phyloP scores from a whole-genome alignment of 2,888 invertebrate genomes.

The Ectemnius cavifrons region DNA sequence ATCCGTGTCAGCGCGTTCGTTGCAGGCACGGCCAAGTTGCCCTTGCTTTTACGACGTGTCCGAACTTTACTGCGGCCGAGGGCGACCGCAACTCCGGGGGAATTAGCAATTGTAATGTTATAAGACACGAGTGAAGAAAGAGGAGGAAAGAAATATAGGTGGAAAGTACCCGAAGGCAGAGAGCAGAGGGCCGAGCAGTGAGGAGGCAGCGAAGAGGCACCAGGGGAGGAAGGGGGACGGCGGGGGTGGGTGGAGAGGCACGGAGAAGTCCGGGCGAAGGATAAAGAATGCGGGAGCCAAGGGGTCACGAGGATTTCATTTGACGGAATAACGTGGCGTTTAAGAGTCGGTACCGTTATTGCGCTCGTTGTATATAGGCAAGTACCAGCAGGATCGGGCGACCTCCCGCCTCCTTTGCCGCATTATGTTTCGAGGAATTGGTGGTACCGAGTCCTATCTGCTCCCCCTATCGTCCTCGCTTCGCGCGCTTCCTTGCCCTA shows the following conservation, averaged over 20 bases:
- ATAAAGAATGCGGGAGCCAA: conserved; percentile 65
- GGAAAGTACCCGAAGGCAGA: conserved; percentile 21
- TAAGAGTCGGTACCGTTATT: conserved; percentile 76
- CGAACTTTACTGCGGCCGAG: conserved; percentile 71
- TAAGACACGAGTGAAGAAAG: conserved; percentile 61
- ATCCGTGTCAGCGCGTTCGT: conserved; percentile 43
- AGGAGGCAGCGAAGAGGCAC: no score
- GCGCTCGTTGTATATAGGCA: conserved; percentile 62
- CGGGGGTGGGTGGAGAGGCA: conserved; percentile 24
- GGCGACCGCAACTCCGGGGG: conserved; percentile 67
- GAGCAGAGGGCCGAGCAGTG: conserved; percentile 19
- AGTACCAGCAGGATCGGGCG: conserved; percentile 59
- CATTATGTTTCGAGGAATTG: conserved; percentile 62
- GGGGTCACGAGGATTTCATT: conserved; percentile 76
- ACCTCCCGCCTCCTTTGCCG: conserved; percentile 54
- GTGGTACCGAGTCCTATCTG: conserved; percentile 39
- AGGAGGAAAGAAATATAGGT: conserved; percentile 36
- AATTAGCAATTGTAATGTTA: conserved; percentile 77
- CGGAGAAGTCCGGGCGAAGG: conserved; percentile 52
- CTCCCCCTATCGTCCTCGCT: conserved; percentile 11
- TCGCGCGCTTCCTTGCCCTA: not conserved
- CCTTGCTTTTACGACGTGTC: conserved; percentile 72
- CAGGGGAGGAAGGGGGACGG: conserved; percentile 38
- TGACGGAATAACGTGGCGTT: conserved; percentile 76
- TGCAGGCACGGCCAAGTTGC: conserved; percentile 58